Percentiles rank a stretch among this genome's conserved stretches.
These are phyloP conservation scores for Porites rus DNA, from an alignment of 92 coral and sea anemone species.

Conservation along the genomic window DNA sequence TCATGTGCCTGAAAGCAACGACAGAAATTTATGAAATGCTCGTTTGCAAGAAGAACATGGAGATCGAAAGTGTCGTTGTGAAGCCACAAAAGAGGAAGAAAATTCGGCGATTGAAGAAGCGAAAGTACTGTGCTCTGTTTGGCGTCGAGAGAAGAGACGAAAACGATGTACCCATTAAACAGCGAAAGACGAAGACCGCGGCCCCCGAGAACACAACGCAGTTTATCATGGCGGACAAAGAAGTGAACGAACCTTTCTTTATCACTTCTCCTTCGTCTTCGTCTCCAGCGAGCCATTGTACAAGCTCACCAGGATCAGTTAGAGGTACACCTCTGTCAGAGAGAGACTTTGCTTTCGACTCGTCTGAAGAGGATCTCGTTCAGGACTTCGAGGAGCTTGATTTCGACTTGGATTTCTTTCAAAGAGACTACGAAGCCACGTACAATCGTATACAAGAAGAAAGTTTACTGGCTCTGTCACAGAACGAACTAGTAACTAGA, in stretches of 20 bases:
- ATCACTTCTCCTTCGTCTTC: constrained; percentile 61
- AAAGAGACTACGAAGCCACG: constrained; percentile 87
- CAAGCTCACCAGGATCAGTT: constrained; percentile 69
- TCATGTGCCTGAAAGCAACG: constrained; percentile 38
- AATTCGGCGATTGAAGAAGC: constrained; percentile 80
- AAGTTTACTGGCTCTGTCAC: constrained; percentile 75
- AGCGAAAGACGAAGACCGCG: constrained; percentile 68
- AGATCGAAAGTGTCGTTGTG: constrained; percentile 15
- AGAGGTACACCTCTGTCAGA: constrained; percentile 74
- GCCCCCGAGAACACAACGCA: constrained; percentile 99
- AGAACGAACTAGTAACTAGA: constrained; percentile 76
- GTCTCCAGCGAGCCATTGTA: constrained; percentile 66
- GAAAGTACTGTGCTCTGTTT: constrained; percentile 54
- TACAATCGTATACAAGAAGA: constrained; percentile 88
- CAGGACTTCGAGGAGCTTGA: constrained; percentile 70
- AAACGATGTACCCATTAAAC: constrained; percentile 43
- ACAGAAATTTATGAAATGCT: constrained; percentile 8
- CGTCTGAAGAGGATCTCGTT: constrained; percentile 66
- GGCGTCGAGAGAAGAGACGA: constrained; percentile 28
- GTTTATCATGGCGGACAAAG: constrained; percentile 94
- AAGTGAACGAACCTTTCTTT: constrained; percentile 74
- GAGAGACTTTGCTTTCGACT: constrained; percentile 52
- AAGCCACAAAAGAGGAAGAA: constrained; percentile 56
- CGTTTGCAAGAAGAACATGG: constrained; percentile 24
- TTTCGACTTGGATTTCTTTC: constrained; percentile 79